A percentile compares a stretch with the other conserved stretches of the same genome.
Evolutionary conservation across 2,797 vertebrate species (phyloP).

Genomic region (Sebastes nivosus): DNA sequence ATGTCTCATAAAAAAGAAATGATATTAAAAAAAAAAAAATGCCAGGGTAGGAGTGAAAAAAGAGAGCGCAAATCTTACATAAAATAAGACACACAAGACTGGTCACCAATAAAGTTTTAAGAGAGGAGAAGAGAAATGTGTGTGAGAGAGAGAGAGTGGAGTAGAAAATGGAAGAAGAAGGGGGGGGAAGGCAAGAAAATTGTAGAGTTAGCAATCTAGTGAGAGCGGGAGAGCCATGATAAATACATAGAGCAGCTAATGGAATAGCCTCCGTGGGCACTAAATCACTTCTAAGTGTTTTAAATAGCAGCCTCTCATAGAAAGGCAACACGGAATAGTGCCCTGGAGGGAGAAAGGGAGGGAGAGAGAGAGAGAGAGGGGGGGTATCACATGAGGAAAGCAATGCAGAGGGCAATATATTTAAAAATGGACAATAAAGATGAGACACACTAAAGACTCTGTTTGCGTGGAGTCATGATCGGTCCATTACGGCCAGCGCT

Average conservation of each 20-base stretch:
- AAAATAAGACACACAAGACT: neutral
- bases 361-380: neutral
- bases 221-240: slow-evolving; percentile 68
- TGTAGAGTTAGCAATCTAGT: slow-evolving; percentile 73
- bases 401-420: slow-evolving; percentile 5
- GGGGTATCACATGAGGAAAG: slow-evolving; percentile 20
- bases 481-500: slow-evolving; percentile 48
- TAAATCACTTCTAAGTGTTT: slow-evolving; percentile 83
- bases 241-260: slow-evolving; percentile 78
- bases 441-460: slow-evolving; percentile 42
- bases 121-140: neutral
- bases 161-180: slow-evolving; percentile 44
- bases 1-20: neutral
- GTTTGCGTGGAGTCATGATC: slow-evolving; percentile 29
- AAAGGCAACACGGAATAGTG: slow-evolving; percentile 53
- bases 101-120: slow-evolving; percentile 15
- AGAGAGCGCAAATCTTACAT: neutral
- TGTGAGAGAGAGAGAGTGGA: neutral
- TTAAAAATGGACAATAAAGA: slow-evolving; percentile 17
- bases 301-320: slow-evolving; percentile 74
- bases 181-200: slow-evolving; percentile 50
- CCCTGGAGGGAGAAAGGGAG: slow-evolving; percentile 47
- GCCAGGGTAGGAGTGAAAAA: neutral
- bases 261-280: slow-evolving; percentile 74
- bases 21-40: neutral